Evolutionary conservation across 2,888 invertebrate species (phyloP).

Genomic region (Protophormia terraenovae): DNA sequence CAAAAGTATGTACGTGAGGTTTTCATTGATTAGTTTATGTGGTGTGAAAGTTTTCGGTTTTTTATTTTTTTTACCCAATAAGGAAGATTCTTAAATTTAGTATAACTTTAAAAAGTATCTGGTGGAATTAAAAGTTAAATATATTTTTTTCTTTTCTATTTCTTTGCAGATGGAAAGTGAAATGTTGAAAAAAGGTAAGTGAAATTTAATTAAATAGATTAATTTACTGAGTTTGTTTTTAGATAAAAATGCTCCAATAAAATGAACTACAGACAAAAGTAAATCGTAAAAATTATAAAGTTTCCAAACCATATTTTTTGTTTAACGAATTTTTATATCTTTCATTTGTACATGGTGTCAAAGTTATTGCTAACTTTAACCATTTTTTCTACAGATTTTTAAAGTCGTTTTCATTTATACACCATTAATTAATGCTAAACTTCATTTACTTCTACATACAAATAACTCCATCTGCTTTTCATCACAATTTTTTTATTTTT

Average conservation of each 20-base stretch:
- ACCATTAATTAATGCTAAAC: conserved; percentile 22
- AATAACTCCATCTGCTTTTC: conserved; percentile 60
- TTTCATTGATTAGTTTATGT: conserved; percentile 61
- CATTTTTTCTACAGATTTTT: neutral
- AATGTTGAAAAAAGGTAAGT: neutral
- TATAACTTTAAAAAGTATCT: neutral
- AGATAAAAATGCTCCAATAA: too few species aligned
- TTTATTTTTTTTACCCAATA: neutral
- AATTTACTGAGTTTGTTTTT: neutral
- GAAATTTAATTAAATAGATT: neutral
- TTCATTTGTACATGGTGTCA: neutral
- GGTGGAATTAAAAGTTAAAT: neutral
- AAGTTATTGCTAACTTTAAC: neutral
- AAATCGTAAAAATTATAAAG: too few species aligned
- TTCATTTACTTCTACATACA: neutral
- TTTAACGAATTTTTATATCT: too few species aligned
- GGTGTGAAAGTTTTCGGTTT: conserved; percentile 40
- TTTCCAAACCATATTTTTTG: too few species aligned
- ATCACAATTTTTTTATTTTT: conserved; percentile 13
- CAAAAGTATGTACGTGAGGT: conserved; percentile 63
- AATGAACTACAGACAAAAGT: too few species aligned
- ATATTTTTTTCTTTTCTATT: neutral
- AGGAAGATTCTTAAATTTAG: neutral
- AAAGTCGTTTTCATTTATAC: neutral
- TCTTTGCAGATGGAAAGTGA: neutral